These are phyloP conservation scores for Lordiphosa collinella DNA, from an alignment of 1,140 invertebrate genomes.

Conservation along the genomic window DNA sequence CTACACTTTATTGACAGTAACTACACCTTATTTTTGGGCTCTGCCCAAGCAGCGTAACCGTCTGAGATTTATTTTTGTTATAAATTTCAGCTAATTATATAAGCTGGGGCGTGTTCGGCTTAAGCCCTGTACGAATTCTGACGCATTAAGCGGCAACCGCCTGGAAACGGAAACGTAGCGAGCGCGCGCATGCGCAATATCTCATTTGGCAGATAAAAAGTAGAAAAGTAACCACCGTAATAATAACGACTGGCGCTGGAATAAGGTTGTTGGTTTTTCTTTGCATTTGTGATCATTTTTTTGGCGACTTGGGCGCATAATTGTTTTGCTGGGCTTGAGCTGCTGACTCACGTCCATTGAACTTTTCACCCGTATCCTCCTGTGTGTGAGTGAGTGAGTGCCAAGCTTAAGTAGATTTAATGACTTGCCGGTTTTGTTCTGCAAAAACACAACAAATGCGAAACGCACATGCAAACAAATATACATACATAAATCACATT, in stretches of 20 bases:
- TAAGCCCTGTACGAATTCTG: conserved; percentile 39
- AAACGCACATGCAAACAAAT: neutral
- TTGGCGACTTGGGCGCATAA: conserved; percentile 58
- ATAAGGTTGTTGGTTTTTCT: conserved; percentile 38
- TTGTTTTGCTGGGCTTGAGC: conserved; percentile 33
- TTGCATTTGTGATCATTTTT: conserved; percentile 17
- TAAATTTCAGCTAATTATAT: conserved; percentile 55
- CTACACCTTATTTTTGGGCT: neutral
- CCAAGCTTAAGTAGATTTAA: conserved; percentile 68
- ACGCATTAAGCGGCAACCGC: conserved; percentile 23
- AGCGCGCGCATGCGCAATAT: conserved; percentile 64
- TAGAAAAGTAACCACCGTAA: conserved; percentile 45
- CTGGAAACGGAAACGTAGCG: conserved; percentile 59
- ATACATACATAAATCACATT: conserved; percentile 57
- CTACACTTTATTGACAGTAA: conserved; percentile 37
- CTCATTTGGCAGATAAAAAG: conserved; percentile 64
- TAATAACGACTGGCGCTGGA: conserved; percentile 56
- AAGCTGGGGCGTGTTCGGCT: conserved; percentile 33
- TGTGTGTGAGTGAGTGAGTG: conserved; percentile 41
- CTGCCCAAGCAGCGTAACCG: conserved; percentile 39
- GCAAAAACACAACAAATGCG: conserved; percentile 14
- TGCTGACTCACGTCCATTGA: conserved; percentile 70
- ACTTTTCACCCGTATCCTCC: conserved; percentile 64
- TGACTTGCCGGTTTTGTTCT: conserved; percentile 50
- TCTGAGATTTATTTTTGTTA: conserved; percentile 12